phyloP scores from a whole-genome alignment of 2,113 vertebrate species.

The Nasalis larvatus region DNA sequence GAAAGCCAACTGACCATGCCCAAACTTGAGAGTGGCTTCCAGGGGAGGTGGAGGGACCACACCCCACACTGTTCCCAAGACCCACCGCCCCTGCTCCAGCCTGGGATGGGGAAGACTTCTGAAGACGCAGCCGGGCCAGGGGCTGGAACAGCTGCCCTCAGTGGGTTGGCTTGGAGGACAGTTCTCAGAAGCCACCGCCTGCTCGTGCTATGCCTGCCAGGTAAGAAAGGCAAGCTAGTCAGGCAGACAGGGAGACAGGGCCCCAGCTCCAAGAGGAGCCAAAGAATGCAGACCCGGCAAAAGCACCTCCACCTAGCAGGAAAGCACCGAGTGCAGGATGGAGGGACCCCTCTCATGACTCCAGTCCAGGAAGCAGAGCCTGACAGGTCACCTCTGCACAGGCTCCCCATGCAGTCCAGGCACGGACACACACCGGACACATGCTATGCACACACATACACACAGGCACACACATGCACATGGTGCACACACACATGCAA shows the following conservation, averaged over 20 bases:
- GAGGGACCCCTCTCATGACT: neutral
- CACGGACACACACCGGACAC: no score
- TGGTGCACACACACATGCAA: neutral
- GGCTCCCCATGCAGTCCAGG: neutral
- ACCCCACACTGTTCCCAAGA: neutral
- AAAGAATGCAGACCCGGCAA: slow-evolving; percentile 13
- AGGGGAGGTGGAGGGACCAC: neutral
- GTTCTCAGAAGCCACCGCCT: slow-evolving; percentile 42
- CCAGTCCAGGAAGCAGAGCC: slow-evolving; percentile 81
- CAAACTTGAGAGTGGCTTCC: neutral
- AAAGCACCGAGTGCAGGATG: slow-evolving; percentile 53
- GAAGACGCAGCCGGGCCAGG: neutral
- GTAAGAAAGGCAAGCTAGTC: fast-evolving
- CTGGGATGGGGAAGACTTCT: slow-evolving; percentile 3
- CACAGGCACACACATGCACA: neutral
- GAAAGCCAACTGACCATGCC: neutral
- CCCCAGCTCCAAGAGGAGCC: neutral
- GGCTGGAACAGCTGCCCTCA: neutral
- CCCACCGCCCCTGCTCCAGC: neutral
- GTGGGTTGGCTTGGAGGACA: slow-evolving; percentile 19
- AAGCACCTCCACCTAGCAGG: slow-evolving; percentile 61
- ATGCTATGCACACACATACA: neutral
- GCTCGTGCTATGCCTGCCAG: neutral
- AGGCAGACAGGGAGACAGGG: neutral
- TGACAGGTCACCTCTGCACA: slow-evolving; percentile 79